phyloP scores from a whole-genome alignment of 2,797 vertebrate genomes.

The Muscicapa striata region DNA sequence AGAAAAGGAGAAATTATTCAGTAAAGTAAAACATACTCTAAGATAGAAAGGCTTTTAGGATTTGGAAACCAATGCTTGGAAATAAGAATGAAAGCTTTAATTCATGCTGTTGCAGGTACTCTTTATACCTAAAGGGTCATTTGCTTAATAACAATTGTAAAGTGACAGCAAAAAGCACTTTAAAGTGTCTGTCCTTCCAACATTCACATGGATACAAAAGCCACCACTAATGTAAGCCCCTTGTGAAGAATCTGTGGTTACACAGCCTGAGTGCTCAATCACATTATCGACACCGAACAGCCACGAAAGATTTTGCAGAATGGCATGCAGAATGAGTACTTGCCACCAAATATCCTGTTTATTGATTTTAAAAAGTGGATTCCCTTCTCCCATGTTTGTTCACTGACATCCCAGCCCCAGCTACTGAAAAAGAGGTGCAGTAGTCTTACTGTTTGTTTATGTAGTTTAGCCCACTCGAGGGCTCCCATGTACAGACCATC shows the following conservation, averaged over 20 bases:
- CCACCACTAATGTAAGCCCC: not conserved
- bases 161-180: not conserved
- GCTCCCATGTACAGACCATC: constrained; percentile 88
- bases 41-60: not conserved
- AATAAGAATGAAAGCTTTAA: constrained; percentile 24
- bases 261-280: not conserved
- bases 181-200: not conserved
- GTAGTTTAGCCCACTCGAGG: constrained; percentile 79
- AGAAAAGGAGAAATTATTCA: not conserved
- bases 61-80: not conserved
- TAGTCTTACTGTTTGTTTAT: constrained; percentile 79
- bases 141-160: not conserved
- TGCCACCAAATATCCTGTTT: not conserved
- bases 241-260: not conserved
- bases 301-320: not conserved
- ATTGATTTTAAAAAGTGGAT: not conserved
- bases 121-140: not conserved
- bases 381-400: not conserved
- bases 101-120: not conserved
- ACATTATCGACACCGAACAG: not conserved
- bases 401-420: not conserved
- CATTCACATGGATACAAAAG: not conserved
- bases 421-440: constrained; percentile 31
- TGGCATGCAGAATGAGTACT: not conserved
- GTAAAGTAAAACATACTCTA: not conserved